These are phyloP conservation scores for Syngnathus acus DNA, from an alignment of 2,797 vertebrate genomes.

Conservation along the genomic window DNA sequence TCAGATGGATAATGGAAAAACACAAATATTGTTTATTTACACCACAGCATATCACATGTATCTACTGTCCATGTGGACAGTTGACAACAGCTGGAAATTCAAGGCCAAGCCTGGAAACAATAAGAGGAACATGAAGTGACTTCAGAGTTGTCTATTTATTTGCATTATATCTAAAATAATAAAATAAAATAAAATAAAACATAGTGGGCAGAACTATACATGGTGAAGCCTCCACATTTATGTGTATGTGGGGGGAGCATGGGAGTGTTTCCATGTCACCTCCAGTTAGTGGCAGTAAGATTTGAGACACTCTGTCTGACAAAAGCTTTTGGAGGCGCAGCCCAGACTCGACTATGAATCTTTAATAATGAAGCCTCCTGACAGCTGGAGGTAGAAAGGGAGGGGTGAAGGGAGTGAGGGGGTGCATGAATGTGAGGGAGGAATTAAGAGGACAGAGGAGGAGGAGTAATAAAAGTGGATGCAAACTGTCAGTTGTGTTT, in stretches of 20 bases:
- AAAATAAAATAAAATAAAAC: neutral
- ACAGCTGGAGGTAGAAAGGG: constrained; percentile 56
- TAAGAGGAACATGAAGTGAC: neutral
- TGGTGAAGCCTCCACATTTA: constrained; percentile 8
- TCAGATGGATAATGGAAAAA: neutral
- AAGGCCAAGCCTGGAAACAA: neutral
- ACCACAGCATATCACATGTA: neutral
- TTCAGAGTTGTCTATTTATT: neutral
- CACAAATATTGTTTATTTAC: neutral
- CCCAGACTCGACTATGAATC: constrained; percentile 65
- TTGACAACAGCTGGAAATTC: neutral
- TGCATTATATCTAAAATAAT: neutral
- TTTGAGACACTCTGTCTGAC: constrained; percentile 64
- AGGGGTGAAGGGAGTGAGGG: constrained; percentile 10
- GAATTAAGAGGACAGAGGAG: constrained; percentile 31
- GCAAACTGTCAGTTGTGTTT: constrained; percentile 62
- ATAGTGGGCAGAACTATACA: constrained; percentile 3
- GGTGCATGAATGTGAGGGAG: constrained; percentile 30
- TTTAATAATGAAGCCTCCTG: constrained; percentile 70
- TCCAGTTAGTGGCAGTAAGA: constrained; percentile 56
- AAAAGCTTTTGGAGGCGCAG: constrained; percentile 66
- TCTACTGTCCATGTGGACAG: neutral
- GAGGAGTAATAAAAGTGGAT: constrained; percentile 45
- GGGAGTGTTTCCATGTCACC: constrained; percentile 50
- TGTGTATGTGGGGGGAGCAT: constrained; percentile 7